Evolutionary conservation across 2,797 vertebrate species (phyloP).

Genomic region (Delichon dasypus): DNA sequence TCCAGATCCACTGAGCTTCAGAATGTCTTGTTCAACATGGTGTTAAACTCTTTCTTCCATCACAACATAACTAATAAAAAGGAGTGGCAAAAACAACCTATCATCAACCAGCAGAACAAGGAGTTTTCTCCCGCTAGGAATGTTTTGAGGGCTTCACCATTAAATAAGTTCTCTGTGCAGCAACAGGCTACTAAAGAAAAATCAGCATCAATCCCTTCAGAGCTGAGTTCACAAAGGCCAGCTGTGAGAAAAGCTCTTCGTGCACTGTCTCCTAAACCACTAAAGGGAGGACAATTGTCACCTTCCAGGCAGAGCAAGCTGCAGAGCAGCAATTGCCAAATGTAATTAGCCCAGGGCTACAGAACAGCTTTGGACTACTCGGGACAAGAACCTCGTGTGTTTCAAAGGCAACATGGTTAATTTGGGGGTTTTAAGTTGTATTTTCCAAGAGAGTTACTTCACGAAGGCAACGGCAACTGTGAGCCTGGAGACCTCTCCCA

Average conservation of each 20-base stretch:
- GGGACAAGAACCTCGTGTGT: background rate
- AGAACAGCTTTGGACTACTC: background rate
- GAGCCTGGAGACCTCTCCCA: background rate
- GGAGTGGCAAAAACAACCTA: background rate
- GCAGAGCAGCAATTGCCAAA: background rate
- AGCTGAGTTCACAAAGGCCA: background rate
- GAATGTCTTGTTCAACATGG: background rate
- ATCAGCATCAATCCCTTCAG: background rate
- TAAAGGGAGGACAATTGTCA: background rate
- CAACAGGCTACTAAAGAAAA: background rate
- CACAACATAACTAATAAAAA: background rate
- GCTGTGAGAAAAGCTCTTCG: background rate
- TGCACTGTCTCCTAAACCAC: fast-evolving
- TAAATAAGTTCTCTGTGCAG: no score
- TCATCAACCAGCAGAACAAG: background rate
- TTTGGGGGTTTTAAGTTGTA: background rate
- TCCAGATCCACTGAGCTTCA: background rate
- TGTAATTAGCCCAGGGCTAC: background rate
- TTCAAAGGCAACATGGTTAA: fast-evolving
- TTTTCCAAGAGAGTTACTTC: background rate
- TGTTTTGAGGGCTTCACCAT: fast-evolving
- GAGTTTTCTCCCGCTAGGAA: background rate
- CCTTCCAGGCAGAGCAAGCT: background rate
- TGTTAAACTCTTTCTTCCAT: background rate
- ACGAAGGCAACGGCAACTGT: fast-evolving